These are phyloP conservation scores for Argyrosomus regius DNA, from an alignment of 2,797 vertebrate genomes.

Conservation along the genomic window DNA sequence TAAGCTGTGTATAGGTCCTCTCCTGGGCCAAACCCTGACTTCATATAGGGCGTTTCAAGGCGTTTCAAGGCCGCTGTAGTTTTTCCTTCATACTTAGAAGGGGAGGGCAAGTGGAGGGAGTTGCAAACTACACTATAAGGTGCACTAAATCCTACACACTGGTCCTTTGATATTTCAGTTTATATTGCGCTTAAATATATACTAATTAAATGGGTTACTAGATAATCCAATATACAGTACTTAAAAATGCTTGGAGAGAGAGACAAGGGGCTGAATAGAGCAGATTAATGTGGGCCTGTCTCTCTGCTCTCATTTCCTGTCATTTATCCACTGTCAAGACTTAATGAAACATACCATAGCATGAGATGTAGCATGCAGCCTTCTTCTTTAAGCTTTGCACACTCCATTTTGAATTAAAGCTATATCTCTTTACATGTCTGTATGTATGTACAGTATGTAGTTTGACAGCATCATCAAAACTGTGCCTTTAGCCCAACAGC, in stretches of 20 bases:
- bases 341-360: not conserved
- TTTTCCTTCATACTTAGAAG: too few relatives aligned
- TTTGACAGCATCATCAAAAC: not conserved
- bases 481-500: not conserved
- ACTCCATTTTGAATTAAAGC: not conserved
- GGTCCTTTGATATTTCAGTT: not conserved
- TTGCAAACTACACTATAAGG: too few relatives aligned
- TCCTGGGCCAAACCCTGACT: too few relatives aligned
- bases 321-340: not conserved
- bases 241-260: not conserved
- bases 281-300: not conserved
- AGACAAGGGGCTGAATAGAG: not conserved
- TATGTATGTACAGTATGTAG: not conserved
- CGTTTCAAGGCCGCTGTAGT: too few relatives aligned
- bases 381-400: not conserved
- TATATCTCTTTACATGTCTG: not conserved
- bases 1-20: too few relatives aligned
- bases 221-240: not conserved
- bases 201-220: too few relatives aligned
- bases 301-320: conserved; percentile 4
- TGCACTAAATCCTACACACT: too few relatives aligned
- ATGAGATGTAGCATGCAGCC: not conserved
- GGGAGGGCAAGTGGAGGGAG: too few relatives aligned
- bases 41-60: too few relatives aligned
- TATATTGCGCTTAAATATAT: not conserved